Percentiles rank a stretch among this genome's conserved stretches.
Evolutionary conservation across 37 sponge, comb jelly and placozoan species (phyloP).

Genomic region (Agelas oroides): DNA sequence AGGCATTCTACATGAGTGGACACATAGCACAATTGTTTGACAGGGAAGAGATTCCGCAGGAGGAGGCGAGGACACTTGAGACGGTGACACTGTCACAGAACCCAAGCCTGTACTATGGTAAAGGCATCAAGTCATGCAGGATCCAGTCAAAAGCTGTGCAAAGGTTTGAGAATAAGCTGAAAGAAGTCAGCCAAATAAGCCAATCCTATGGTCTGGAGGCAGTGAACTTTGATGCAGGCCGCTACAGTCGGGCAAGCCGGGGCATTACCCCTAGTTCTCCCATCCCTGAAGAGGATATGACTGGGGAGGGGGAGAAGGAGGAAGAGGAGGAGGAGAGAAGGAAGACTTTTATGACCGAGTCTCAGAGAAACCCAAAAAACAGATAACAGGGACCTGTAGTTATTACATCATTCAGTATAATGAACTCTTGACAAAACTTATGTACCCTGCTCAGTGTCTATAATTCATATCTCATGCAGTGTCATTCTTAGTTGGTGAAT

Average conservation of each 20-base stretch:
- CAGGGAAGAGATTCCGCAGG: constrained; percentile 16
- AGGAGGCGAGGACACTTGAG: constrained; percentile 21
- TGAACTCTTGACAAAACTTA: too few relatives aligned
- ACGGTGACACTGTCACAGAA: constrained; percentile 12
- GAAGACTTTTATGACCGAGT: constrained; percentile 7
- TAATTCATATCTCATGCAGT: too few relatives aligned
- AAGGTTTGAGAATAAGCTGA: constrained; percentile 25
- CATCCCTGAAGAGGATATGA: constrained; percentile 1
- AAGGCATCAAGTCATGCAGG: constrained; percentile 19
- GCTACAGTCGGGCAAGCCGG: neutral
- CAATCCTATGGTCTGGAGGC: neutral
- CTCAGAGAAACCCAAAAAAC: too few relatives aligned
- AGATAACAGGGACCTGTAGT: too few relatives aligned
- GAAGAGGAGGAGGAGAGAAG: neutral
- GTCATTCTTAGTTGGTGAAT: too few relatives aligned
- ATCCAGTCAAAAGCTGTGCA: constrained; percentile 6
- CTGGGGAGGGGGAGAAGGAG: neutral
- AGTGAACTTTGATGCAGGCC: neutral
- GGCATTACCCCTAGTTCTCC: constrained; percentile 6
- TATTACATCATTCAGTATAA: neutral
- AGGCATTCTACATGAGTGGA: constrained; percentile 60
- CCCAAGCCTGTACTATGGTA: constrained; percentile 41
- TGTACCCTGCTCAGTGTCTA: too few relatives aligned
- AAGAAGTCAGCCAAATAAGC: neutral
- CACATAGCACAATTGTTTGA: constrained; percentile 17